Percentiles rank a stretch among this genome's conserved stretches.
Evolutionary conservation across 2,888 invertebrate genomes (phyloP).

Genomic region (Meiosimyza platycephala): DNA sequence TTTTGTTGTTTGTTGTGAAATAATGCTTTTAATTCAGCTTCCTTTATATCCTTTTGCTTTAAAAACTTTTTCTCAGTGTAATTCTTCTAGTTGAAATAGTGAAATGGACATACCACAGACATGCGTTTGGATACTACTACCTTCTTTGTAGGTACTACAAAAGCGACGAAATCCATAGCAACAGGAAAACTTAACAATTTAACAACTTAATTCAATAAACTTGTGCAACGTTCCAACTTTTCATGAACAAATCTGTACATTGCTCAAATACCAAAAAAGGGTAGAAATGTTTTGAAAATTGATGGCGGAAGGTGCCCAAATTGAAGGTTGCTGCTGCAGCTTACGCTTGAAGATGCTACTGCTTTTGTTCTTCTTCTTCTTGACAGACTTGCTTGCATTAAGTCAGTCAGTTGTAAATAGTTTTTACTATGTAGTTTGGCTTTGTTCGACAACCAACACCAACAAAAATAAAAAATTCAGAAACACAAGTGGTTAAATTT

Average conservation of each 20-base stretch:
- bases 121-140: too few species aligned
- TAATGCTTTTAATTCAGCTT: too few species aligned
- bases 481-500: too few species aligned
- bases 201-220: slow-evolving; percentile 51
- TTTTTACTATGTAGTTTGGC: background rate
- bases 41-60: too few species aligned
- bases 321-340: background rate
- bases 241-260: too few species aligned
- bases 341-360: background rate
- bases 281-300: background rate
- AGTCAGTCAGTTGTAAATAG: background rate
- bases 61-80: too few species aligned
- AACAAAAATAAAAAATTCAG: too few species aligned
- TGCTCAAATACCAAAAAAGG: background rate
- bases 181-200: slow-evolving; percentile 48
- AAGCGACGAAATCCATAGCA: slow-evolving; percentile 29
- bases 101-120: too few species aligned
- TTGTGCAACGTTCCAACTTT: slow-evolving; percentile 19
- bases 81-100: too few species aligned
- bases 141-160: background rate
- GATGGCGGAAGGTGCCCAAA: background rate
- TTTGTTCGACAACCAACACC: background rate
- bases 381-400: too few species aligned
- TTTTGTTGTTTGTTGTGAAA: too few species aligned
- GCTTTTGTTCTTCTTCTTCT: background rate